A percentile compares a stretch with the other conserved stretches of the same genome.
phyloP scores from a whole-genome alignment of 2,797 vertebrate species.

The Choloepus didactylus region DNA sequence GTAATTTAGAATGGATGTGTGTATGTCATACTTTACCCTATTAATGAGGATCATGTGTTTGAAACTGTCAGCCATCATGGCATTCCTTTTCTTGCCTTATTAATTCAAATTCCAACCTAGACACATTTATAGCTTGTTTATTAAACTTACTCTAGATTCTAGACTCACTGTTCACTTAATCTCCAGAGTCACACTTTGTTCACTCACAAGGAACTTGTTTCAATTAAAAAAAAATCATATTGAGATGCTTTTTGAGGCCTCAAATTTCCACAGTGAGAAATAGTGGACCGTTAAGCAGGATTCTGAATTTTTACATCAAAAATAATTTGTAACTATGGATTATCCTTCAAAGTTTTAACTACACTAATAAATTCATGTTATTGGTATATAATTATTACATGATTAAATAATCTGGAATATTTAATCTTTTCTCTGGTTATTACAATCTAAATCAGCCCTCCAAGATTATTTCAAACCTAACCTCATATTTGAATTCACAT shows the following conservation, averaged over 20 bases:
- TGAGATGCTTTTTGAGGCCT: background rate
- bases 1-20: constrained; percentile 31
- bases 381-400: background rate
- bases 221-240: constrained; percentile 37
- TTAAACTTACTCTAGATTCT: constrained; percentile 59
- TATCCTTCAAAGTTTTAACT: background rate
- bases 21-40: constrained; percentile 31
- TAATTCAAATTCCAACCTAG: constrained; percentile 69
- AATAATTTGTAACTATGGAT: background rate
- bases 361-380: background rate
- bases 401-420: background rate
- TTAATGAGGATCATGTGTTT: constrained; percentile 72
- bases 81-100: constrained; percentile 61
- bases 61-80: constrained; percentile 59
- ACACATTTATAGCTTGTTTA: constrained; percentile 76
- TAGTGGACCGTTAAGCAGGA: background rate
- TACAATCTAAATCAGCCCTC: background rate
- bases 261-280: background rate
- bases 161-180: constrained; percentile 59
- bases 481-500: background rate
- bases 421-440: background rate
- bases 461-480: background rate
- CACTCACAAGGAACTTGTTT: constrained; percentile 57
- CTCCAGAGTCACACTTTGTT: constrained; percentile 70
- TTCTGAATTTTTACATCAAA: background rate